Conservation (phyloP, 1,140 invertebrate species). For the Ceratina japonica region DNA sequence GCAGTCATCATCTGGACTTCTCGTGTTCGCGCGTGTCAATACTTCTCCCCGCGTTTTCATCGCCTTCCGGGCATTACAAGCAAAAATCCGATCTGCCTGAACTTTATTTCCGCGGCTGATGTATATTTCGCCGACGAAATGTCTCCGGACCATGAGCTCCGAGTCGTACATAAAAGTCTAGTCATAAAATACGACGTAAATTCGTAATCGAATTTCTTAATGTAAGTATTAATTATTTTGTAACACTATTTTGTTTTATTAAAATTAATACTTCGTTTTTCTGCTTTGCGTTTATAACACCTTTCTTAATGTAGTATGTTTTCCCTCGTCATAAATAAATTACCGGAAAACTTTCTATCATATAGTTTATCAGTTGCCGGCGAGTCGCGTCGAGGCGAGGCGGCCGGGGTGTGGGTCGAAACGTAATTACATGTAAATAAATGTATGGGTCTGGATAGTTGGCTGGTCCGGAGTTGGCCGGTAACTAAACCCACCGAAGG, state of each 20-base stretch:
- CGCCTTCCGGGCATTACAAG: conserved; percentile 9
- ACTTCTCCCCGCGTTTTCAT: conserved; percentile 17
- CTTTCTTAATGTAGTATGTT: not conserved
- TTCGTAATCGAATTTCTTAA: too few relatives aligned
- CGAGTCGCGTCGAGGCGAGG: conserved; percentile 31
- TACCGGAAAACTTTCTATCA: conserved; percentile 40
- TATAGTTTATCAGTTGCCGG: conserved; percentile 60
- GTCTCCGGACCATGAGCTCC: not conserved
- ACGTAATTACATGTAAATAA: conserved; percentile 74
- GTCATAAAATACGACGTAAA: too few relatives aligned
- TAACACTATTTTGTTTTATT: too few relatives aligned
- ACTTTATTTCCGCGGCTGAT: not conserved
- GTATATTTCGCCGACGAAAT: not conserved
- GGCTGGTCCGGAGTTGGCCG: conserved; percentile 27
- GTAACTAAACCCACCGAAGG: conserved; percentile 38
- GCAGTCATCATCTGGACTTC: conserved; percentile 42
- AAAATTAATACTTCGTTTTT: too few relatives aligned
- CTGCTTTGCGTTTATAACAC: not conserved
- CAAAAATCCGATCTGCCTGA: conserved; percentile 41
- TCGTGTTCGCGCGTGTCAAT: conserved; percentile 54
- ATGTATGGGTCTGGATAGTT: conserved; percentile 70
- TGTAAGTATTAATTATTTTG: too few relatives aligned
- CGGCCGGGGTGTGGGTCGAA: conserved; percentile 17
- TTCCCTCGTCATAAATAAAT: conserved; percentile 58
- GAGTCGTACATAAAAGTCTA: too few relatives aligned